Conservation (phyloP, 2,113 vertebrate species). For the Myanophis thanlyinensis region DNA sequence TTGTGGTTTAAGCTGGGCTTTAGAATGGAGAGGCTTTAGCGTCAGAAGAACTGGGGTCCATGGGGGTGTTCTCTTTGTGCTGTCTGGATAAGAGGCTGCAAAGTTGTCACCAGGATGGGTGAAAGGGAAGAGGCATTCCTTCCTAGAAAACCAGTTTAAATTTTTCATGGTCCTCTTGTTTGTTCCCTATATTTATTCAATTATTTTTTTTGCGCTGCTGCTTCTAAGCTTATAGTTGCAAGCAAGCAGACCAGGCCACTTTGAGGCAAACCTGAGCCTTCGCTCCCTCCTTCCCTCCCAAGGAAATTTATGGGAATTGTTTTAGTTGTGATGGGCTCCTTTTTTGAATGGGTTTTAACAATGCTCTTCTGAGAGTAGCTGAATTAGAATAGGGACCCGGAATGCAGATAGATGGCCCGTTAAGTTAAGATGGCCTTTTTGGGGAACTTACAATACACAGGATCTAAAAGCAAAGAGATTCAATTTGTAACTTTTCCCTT, state of each 20-base stretch:
- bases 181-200: neutral
- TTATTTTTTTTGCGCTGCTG: neutral
- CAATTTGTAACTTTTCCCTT: neutral
- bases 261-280: neutral
- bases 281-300: neutral
- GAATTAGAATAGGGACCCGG: neutral
- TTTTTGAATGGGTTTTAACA: neutral
- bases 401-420: neutral
- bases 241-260: neutral
- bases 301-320: neutral
- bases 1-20: slow-evolving; percentile 42
- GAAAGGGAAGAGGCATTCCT: neutral
- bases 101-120: neutral
- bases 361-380: neutral
- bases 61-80: slow-evolving; percentile 25
- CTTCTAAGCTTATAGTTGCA: neutral
- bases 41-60: slow-evolving; percentile 37
- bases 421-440: neutral
- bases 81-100: slow-evolving; percentile 23
- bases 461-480: neutral
- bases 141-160: neutral
- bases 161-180: neutral
- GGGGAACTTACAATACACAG: neutral
- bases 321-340: neutral
- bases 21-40: slow-evolving; percentile 48